Base-by-base conservation (phyloP, 2,113 vertebrate species). In the Montifringilla adamsi region DNA sequence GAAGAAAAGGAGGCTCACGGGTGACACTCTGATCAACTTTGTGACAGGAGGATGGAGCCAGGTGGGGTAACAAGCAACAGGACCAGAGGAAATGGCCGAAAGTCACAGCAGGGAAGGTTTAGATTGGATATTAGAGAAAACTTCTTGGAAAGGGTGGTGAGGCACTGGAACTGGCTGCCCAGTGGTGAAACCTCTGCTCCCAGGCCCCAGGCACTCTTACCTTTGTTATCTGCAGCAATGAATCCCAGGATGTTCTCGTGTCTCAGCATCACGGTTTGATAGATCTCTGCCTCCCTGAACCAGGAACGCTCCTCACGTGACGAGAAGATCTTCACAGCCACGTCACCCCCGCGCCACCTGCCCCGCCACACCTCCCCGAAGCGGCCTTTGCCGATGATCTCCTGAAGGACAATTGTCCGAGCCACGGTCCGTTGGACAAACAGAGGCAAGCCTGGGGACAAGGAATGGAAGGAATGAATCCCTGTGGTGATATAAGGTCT, bases 341-440 rank as follows among this genome's bases (percentile, higher is more conserved):
- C 99, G 3, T 99, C 99, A 0, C 99, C 99, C 10, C 99, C 99
- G 4, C 99, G 97, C 99, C 99, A 99, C 85, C 99, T 98, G 64
- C 99, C 99, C 2, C 99, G 97, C 99, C 99, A 99, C 44, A 99
- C 99, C 96, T 99, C 99, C 12, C 99, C 99, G 4, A 99, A 99
- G 21, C 99, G 99, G 10, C 99, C 99, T 43, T 99, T 99, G 52
- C 99, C 99, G 4, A 99, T 99, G 55, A 99, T 99, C 97, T 99
- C 99, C 97, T 99, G 99, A 7, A 99, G 98, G 80, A 99, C 99
- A 2, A 99, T 99, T 2, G 99, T 99, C 63, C 99, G 98, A 7
- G 99, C 99, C 93, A 99, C 99, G 0, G 99, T 99, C 13, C 99
- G 98, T 77, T 99, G 99, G 43, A 99, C 99, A 64, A 99, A 99